Conservation (phyloP, 2,113 vertebrate species). For the Gorilla gorilla region DNA sequence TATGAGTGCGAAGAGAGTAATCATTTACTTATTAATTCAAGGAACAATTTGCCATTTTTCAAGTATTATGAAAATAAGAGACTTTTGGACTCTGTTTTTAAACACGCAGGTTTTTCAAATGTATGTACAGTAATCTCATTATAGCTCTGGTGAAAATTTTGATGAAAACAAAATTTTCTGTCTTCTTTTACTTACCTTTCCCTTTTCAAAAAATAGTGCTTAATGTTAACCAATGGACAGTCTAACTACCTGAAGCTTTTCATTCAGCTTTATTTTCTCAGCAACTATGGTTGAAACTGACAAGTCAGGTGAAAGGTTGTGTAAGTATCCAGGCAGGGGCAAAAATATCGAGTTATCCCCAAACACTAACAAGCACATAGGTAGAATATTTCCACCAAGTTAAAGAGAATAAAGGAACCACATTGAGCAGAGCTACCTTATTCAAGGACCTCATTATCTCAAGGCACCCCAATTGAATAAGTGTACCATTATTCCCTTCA, state of each 20-base stretch:
- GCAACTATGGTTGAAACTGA: background rate
- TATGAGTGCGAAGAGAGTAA: conserved; percentile 18
- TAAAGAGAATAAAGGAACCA: background rate
- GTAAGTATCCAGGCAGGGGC: background rate
- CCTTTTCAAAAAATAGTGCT: background rate
- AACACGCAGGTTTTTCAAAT: conserved; percentile 36
- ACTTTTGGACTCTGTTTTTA: conserved; percentile 59
- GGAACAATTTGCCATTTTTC: conserved; percentile 47
- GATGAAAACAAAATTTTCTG: conserved; percentile 29
- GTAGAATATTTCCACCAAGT: background rate
- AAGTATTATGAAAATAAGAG: conserved; percentile 47
- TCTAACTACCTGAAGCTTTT: background rate
- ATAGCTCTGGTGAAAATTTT: conserved; percentile 45
- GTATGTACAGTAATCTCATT: conserved; percentile 59
- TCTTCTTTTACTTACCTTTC: background rate
- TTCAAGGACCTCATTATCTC: conserved; percentile 54
- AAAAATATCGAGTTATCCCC: background rate
- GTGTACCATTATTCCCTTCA: background rate
- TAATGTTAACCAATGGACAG: background rate
- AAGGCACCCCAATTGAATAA: background rate
- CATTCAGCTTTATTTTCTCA: background rate
- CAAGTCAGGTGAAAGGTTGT: background rate
- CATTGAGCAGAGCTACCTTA: background rate
- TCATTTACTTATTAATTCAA: conserved; percentile 67
- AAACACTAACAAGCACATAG: background rate